phyloP scores from a whole-genome alignment of 2,888 invertebrate genomes.

The Synergus itoensis region DNA sequence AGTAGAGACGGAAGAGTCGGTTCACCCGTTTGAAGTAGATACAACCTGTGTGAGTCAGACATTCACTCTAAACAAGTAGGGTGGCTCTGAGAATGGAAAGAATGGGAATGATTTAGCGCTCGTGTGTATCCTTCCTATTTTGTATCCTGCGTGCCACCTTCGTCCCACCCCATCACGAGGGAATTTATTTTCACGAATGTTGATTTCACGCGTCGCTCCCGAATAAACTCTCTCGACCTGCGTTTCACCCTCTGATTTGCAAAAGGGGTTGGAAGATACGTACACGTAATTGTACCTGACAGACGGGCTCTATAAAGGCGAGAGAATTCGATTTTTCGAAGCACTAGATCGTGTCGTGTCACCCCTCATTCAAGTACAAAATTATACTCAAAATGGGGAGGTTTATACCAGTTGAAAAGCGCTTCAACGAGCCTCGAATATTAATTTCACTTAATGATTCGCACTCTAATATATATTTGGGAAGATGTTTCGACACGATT shows the following conservation, averaged over 20 bases:
- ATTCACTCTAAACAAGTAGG: constrained; percentile 42
- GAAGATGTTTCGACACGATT: constrained; percentile 5
- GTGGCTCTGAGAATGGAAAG: constrained; percentile 25
- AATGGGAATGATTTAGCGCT: constrained; percentile 39
- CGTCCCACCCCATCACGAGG: constrained; percentile 45
- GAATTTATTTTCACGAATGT: constrained; percentile 65
- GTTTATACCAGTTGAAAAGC: background rate
- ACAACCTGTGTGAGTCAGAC: constrained; percentile 20
- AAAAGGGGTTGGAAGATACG: constrained; percentile 40
- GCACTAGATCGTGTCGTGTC: constrained; percentile 25
- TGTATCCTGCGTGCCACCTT: constrained; percentile 35
- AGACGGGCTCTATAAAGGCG: constrained; percentile 18
- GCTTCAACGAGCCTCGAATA: background rate
- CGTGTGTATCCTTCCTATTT: constrained; percentile 37
- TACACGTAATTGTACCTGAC: constrained; percentile 40
- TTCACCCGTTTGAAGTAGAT: constrained; percentile 25
- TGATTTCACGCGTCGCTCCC: constrained; percentile 57
- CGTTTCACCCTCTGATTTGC: constrained; percentile 15
- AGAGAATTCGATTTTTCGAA: constrained; percentile 16
- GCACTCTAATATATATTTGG: background rate
- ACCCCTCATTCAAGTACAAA: background rate
- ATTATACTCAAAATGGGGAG: background rate
- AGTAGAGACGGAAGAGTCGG: constrained; percentile 15
- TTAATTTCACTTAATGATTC: constrained; percentile 13
- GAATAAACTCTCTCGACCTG: constrained; percentile 38